Evolutionary conservation across 2,888 invertebrate species (phyloP).

Genomic region (Nemotelus nigrinus): DNA sequence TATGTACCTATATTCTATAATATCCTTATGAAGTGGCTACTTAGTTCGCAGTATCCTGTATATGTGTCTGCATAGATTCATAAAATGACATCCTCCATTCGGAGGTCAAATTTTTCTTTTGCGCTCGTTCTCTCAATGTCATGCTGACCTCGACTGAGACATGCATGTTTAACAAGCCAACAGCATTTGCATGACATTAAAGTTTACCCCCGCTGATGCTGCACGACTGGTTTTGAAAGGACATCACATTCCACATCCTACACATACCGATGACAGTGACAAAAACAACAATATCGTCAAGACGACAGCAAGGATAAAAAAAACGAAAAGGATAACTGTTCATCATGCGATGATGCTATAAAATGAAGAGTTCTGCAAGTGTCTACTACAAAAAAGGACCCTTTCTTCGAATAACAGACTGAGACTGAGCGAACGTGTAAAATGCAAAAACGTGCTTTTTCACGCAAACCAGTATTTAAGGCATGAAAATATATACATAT

Average conservation of each 20-base stretch:
- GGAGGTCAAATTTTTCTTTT: constrained; percentile 3
- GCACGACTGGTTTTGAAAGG: constrained; percentile 19
- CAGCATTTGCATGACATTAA: not conserved
- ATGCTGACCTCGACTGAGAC: constrained; percentile 17
- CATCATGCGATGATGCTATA: too few species aligned
- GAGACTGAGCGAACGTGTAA: not conserved
- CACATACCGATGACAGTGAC: too few species aligned
- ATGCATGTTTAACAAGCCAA: constrained; percentile 32
- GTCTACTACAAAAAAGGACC: too few species aligned
- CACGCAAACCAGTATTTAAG: too few species aligned
- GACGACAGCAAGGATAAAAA: too few species aligned
- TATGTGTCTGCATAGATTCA: constrained; percentile 4
- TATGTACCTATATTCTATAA: too few species aligned
- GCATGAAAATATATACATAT: too few species aligned
- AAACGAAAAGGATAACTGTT: too few species aligned
- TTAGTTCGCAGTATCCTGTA: not conserved
- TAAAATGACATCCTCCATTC: constrained; percentile 13
- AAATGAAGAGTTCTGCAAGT: too few species aligned
- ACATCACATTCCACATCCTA: not conserved
- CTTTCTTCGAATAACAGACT: too few species aligned
- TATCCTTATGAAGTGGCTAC: too few species aligned
- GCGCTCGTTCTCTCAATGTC: constrained; percentile 11
- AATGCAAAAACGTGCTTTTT: constrained; percentile 23
- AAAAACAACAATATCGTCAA: too few species aligned
- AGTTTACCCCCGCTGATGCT: not conserved